Base-by-base conservation (phyloP, 2,888 invertebrate genomes). In the Hermaeophaga mercurialis region DNA sequence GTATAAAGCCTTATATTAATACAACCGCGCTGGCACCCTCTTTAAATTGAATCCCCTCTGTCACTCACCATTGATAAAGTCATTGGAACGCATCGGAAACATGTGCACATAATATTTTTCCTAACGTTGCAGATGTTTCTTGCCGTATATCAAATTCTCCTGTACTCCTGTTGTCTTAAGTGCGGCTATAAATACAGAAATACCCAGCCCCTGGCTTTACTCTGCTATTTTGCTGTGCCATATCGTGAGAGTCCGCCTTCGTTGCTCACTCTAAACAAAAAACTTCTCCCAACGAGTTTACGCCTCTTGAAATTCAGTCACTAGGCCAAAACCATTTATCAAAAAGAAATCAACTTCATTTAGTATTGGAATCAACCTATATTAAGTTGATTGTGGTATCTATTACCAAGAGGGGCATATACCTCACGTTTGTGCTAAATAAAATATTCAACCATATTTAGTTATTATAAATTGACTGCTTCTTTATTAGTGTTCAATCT, bases 151-250 rank as follows among this genome's bases (percentile, higher is more conserved):
- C 68, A 56, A 56, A 34, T 15, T 41, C 62, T 58, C 56, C 58
- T 59, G 57, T 59, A 71, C 69, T 71, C 71, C 58, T 57, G 57
- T 59, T 71, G 70, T 71, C 71, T 72, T 69, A 71, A 71, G 69
- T 65, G 68, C 66, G 60, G 63, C 69, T 66, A 72, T 71, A 71
- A 69, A 71, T 70, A 71, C 61, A 64, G 65, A 60, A 67, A 66
- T 62, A 62, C 55, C 59, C 55, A 47, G 28, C 36, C 50, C 50
- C 43, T 15, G 44, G 41, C 47, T 36, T 36, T 43, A 28, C 49
- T 36, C 18, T 36, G 36, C 36, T 17, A 36, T 17, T 36, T 17
- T 36, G 17, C 17, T 17, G 7, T 17, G 36, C 15, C 17, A 36
- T 17, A 17, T 15, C 17, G 12, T 4, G 12, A 31, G 11, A 36